A percentile compares a stretch with the other conserved stretches of the same genome.
Conservation (phyloP, 2,888 invertebrate species). For the Archips xylosteana region DNA sequence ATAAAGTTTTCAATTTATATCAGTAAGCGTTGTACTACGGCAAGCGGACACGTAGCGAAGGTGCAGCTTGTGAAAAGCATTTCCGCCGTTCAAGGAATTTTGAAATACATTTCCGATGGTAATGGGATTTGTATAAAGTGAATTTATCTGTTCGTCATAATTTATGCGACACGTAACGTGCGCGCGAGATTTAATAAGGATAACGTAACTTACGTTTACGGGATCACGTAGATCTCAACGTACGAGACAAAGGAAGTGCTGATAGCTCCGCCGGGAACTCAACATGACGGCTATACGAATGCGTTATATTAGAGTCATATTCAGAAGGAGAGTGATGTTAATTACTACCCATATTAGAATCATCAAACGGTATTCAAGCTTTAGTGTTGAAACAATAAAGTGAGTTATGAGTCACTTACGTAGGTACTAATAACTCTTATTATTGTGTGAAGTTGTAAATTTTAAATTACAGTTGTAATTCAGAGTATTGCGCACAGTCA, state of each 20-base stretch:
- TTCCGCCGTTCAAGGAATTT: not conserved
- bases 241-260: conserved; percentile 23
- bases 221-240: conserved; percentile 14
- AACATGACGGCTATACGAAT: conserved; percentile 2
- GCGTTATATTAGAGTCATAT: conserved; percentile 5
- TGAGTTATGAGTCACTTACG: not conserved
- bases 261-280: conserved; percentile 18
- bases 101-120: conserved; percentile 7
- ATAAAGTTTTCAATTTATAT: not conserved
- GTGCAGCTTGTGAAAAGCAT: not conserved
- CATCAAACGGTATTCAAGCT: conserved; percentile 1
- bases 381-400: not conserved
- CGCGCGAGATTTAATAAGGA: conserved; percentile 36
- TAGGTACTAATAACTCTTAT: not conserved
- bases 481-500: not conserved
- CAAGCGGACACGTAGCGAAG: not conserved
- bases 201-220: conserved; percentile 22
- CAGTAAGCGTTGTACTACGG: not conserved
- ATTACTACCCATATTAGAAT: not conserved
- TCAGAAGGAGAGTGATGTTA: not conserved
- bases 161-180: conserved; percentile 27
- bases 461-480: not conserved
- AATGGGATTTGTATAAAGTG: conserved; percentile 16
- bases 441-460: not conserved
- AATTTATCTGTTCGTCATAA: conserved; percentile 37